Evolutionary conservation across 2,888 invertebrate species (phyloP), one percentile per base, ranked within the genome.

Genomic region (Cephonodes hylas): DNA sequence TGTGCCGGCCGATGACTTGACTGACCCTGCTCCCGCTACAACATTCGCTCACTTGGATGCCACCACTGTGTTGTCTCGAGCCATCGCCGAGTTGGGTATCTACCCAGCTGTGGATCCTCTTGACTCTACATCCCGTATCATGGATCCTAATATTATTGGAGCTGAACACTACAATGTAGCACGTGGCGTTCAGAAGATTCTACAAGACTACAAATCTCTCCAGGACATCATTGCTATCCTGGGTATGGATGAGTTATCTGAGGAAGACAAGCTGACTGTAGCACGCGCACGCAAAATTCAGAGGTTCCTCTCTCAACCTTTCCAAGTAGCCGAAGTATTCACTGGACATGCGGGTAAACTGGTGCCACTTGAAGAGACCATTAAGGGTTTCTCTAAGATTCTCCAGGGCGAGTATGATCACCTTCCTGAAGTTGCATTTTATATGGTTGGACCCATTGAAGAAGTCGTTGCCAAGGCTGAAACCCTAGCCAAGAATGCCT

Each of bases 21-120:
- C 98, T 80, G 98, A 98, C 93, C 98, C 98, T 67, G 98, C 98
- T 58, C 98, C 98, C 59, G 98, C 98, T 70, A 98, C 98, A 65
- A 98, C 98, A 31, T 98, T 98, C 80, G 97, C 98, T 88, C 98
- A 98, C 91, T 96, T 98, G 94, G 98, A 98, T 81, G 98, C 98
- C 83, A 98, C 98, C 68, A 98, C 98, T 86, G 98, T 98, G 71
- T 90, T 98, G 89, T 97, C 97, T 20, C 95, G 98, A 84, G 97
- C 97, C 77, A 98, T 98, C 88, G 97, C 98, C 68, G 98, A 98
- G 88, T 91, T 98, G 85, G 98, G 97, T 72, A 97, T 97, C 85
- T 98, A 98, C 89, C 98, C 98, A 0, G 98, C 98, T 78, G 98
- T 98, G 68, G 98, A 98, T 93, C 98, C 98, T 13, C 94, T 98